Conservation (phyloP, 2,888 invertebrate genomes). For the Brenthis ino region DNA sequence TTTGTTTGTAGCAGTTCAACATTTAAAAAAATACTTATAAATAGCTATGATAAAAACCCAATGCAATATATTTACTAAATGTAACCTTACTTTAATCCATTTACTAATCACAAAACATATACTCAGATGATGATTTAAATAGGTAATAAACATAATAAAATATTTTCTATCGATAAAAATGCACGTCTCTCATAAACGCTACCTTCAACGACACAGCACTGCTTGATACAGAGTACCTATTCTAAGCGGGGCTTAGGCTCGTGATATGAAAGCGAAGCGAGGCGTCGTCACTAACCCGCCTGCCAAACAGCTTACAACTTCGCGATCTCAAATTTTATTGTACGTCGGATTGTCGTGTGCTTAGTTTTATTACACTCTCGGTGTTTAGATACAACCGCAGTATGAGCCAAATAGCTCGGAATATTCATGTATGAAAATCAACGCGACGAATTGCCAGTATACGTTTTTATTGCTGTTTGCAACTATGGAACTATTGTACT, state of each 20-base stretch:
- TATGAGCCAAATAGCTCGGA: slow-evolving; percentile 59
- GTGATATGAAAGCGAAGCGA: slow-evolving; percentile 77
- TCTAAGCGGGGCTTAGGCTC: slow-evolving; percentile 65
- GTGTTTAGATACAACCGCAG: slow-evolving; percentile 62
- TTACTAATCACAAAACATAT: too few relatives aligned
- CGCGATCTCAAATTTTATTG: slow-evolving; percentile 67
- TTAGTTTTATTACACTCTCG: slow-evolving; percentile 76
- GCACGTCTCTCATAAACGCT: slow-evolving; percentile 23
- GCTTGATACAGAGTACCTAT: slow-evolving; percentile 42
- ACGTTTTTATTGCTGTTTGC: slow-evolving; percentile 58
- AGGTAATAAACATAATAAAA: not conserved
- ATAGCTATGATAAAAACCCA: too few relatives aligned
- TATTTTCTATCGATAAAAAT: slow-evolving; percentile 18
- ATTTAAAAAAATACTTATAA: too few relatives aligned
- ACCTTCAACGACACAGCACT: slow-evolving; percentile 44
- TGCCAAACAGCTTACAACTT: slow-evolving; percentile 50
- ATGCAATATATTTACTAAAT: too few relatives aligned
- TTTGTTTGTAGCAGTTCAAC: too few relatives aligned
- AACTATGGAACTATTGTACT: slow-evolving; percentile 28
- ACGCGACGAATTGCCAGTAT: slow-evolving; percentile 42
- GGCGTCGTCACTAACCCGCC: slow-evolving; percentile 63
- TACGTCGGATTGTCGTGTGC: slow-evolving; percentile 71
- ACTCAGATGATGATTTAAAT: not conserved
- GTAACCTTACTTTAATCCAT: too few relatives aligned
- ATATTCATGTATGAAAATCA: slow-evolving; percentile 73